Evolutionary conservation across 1,140 invertebrate species (phyloP).

Genomic region (Lepidurus packardi): DNA sequence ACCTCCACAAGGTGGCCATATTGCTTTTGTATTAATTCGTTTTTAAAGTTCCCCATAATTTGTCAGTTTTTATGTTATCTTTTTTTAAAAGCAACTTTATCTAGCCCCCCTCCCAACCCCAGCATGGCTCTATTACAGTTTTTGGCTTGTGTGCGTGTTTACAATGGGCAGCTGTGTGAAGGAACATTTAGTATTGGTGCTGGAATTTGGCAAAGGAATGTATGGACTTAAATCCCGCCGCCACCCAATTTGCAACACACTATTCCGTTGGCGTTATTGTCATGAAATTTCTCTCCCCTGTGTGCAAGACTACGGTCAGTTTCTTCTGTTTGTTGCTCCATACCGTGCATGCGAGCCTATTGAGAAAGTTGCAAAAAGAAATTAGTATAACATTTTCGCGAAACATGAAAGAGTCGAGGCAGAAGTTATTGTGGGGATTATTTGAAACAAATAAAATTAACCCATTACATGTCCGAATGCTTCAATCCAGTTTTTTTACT

Average conservation of each 20-base stretch:
- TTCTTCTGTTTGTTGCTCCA: constrained; percentile 5
- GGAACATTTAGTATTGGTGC: constrained; percentile 3
- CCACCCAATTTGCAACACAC: neutral
- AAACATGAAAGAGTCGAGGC: neutral
- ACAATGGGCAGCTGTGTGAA: neutral
- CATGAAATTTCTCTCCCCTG: neutral
- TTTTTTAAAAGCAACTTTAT: neutral
- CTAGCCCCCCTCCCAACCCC: neutral
- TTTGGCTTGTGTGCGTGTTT: neutral
- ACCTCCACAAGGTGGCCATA: constrained; percentile 14
- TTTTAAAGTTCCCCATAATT: neutral
- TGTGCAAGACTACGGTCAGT: constrained; percentile 1
- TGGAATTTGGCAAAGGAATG: neutral
- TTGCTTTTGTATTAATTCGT: neutral
- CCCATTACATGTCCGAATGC: constrained; percentile 13
- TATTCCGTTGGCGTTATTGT: neutral
- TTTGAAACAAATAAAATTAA: constrained; percentile 19
- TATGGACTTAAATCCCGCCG: neutral
- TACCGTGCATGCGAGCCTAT: constrained; percentile 13
- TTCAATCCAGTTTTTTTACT: neutral
- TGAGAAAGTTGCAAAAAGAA: neutral
- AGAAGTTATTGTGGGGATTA: constrained; percentile 22
- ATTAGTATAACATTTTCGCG: constrained; percentile 12
- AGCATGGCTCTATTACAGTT: constrained; percentile 13
- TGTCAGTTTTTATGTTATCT: neutral